Conservation (phyloP, 2,888 invertebrate genomes). For the Nomada lathburiana region DNA sequence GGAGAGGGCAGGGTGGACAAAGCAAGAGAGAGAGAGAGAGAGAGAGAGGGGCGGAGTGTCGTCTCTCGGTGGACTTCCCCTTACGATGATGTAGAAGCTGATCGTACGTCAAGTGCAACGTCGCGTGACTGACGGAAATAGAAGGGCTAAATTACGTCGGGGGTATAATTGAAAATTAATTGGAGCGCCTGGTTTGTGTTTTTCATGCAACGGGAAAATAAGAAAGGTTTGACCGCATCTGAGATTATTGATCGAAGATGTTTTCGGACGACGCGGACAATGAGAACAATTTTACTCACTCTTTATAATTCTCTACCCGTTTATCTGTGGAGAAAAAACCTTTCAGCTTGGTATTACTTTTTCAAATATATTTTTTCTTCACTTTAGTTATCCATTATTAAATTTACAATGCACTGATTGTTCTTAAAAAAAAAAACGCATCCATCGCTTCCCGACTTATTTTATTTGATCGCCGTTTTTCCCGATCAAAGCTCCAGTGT, state of each 20-base stretch:
- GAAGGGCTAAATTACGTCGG: slow-evolving; percentile 53
- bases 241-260: neutral
- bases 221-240: neutral
- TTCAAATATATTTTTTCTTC: too few relatives aligned
- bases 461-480: slow-evolving; percentile 7
- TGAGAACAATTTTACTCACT: slow-evolving; percentile 51
- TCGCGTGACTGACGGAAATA: slow-evolving; percentile 66
- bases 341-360: too few relatives aligned
- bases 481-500: neutral
- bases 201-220: slow-evolving; percentile 21
- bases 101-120: slow-evolving; percentile 66
- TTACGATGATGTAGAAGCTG: slow-evolving; percentile 52
- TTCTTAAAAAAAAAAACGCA: neutral
- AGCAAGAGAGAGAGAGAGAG: neutral
- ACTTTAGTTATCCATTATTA: too few relatives aligned
- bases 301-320: slow-evolving; percentile 29
- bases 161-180: slow-evolving; percentile 69
- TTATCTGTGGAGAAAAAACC: neutral
- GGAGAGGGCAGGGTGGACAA: neutral
- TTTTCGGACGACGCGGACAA: slow-evolving; percentile 3
- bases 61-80: slow-evolving; percentile 19
- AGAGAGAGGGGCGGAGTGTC: slow-evolving; percentile 20
- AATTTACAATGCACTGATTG: too few relatives aligned
- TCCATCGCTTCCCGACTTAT: slow-evolving; percentile 1
- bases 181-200: slow-evolving; percentile 31